Base-by-base conservation (phyloP, 2,113 vertebrate genomes). In the Arenaria interpres region DNA sequence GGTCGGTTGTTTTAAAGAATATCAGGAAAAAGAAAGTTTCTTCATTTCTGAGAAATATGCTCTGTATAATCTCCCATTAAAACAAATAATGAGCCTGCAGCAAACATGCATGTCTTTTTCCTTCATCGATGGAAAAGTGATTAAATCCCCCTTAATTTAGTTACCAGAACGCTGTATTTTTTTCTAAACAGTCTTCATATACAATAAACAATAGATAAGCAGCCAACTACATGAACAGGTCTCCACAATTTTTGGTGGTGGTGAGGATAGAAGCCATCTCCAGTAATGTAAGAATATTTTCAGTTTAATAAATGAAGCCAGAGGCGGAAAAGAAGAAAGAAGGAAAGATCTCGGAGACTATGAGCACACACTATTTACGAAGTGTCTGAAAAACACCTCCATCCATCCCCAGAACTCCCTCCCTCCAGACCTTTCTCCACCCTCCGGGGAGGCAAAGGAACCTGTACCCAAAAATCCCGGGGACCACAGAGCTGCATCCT, bases 1-100 rank as follows among this genome's bases (percentile, higher is more conserved):
- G 16, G 76, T 89, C 56, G 21, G 87, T 1, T 82, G 78, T 69
- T 88, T 93, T 87, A 57, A 85, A 60, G 79, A 78, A 60, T 46
- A 92, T 10, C 39, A 76, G 37, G 48, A 57, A 84, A 83, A 84
- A 62, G 18, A 87, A 96, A 97, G 88, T 96, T 97, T 83, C 37
- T 64, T 48, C 41, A 77, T 85, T 94, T 93, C 76, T 53, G 12
- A 11, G 68, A 62, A 84, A 88, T 60, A 60, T 2, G 10, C 18
- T 60, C 10, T 27, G 14, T 6, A 50, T 51, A 89, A 79, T 35
- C 74, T 64, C 16, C 41, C 1, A 6, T 62, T 81, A 72, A 68
- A 85, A 76, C 24, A 73, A 91, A 68, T 25, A 75, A 75, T 14
- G 89, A 79, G 57, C 92, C 87, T 79, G 72, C 45, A 82, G 81